These are phyloP conservation scores for Caranx melampygus DNA, from an alignment of 2,113 vertebrate species.

Conservation along the genomic window DNA sequence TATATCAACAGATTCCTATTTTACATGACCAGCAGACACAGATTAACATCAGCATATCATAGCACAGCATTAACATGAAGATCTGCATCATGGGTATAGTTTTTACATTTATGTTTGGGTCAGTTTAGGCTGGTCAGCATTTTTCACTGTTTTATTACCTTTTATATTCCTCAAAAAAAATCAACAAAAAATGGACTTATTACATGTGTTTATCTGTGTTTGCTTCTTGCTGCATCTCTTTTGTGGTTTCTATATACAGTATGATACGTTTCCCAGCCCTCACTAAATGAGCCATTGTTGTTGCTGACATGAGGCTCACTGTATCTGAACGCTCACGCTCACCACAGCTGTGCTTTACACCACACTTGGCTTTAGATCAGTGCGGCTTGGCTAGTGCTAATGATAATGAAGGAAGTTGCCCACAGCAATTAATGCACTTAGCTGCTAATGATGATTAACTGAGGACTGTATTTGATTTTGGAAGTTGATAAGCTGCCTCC, in stretches of 20 bases:
- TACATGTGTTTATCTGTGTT: neutral
- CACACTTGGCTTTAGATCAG: slow-evolving; percentile 52
- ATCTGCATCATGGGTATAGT: too few species aligned
- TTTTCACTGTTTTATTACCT: too few species aligned
- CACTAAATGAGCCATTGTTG: slow-evolving; percentile 17
- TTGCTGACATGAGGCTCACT: neutral
- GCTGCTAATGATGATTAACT: slow-evolving; percentile 69
- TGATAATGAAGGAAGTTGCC: slow-evolving; percentile 62
- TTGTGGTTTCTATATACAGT: neutral
- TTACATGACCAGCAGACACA: neutral
- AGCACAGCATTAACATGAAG: too few species aligned
- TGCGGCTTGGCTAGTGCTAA: slow-evolving; percentile 37
- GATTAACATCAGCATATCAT: neutral
- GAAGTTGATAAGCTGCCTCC: slow-evolving; percentile 57
- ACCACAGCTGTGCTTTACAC: slow-evolving; percentile 53
- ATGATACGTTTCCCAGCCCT: neutral
- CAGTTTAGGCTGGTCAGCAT: too few species aligned
- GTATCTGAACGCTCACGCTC: slow-evolving; percentile 20
- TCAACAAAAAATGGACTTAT: too few species aligned
- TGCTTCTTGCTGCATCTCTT: too few species aligned
- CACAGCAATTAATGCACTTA: slow-evolving; percentile 70
- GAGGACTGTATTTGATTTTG: slow-evolving; percentile 60
- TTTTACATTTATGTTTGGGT: too few species aligned
- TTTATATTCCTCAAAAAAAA: too few species aligned
- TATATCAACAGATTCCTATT: neutral